Base-by-base conservation (phyloP, 2,113 vertebrate species). In the Ptychochromis oligacanthus region DNA sequence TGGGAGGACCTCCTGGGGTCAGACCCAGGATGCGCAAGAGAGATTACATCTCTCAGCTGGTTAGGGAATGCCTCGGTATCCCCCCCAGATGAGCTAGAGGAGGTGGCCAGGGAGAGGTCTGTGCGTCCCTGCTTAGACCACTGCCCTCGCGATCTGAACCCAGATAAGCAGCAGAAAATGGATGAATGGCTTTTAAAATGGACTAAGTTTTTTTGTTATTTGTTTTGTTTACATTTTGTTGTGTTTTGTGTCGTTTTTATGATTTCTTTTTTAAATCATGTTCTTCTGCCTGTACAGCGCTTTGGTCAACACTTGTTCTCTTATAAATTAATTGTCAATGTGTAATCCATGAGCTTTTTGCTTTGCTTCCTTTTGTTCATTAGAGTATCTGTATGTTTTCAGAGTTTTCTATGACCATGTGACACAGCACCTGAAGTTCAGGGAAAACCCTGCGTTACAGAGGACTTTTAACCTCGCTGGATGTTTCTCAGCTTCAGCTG, bases 401-500 rank as follows among this genome's bases (percentile, higher is more conserved):
- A 6, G 1, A 3, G 0, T 65, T 65, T 31, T 46, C 65, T 52
- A 52, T 72, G 40, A 52, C 65, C n/a, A 56, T 8, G 11, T 56
- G n/a, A 22, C n/a, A 56, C n/a, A 22, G 1, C 36, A 36, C 5
- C 14, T 59, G 12, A 59, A 74, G 18, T 55, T 55, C 70, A 36
- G 13, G 20, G 49, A 56, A 74, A 81, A 43, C n/a, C 34, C 36
- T 61, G 26, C 7, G 7, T 28, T 22, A 31, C 18, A 70, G 12
- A 70, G 11, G 12, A 1, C 34, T 56, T 70, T 65, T 43, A 18
- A 58, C 60, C 40, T 77, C 31, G 34, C 43, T 28, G 12, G 77
- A 89, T 13, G 20, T 90, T 58, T 88, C 60, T 77, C 31, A 34
- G 58, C 58, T 60, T 84, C 75, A 72, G 77, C 82, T 82, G 6